Conservation (phyloP, 2,888 invertebrate species). For the Xylophagus ater region DNA sequence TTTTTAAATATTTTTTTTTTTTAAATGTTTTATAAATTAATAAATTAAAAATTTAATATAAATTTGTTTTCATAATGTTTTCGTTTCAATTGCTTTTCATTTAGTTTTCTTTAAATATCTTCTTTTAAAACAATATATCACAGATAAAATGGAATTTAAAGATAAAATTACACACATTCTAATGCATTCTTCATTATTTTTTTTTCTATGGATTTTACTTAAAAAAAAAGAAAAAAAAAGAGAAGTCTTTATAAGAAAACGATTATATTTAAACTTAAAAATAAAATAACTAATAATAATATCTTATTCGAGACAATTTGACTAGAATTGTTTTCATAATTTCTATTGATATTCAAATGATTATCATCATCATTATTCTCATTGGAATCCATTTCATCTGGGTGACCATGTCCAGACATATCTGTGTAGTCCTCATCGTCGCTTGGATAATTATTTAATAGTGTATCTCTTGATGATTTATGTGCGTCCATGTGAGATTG, state of each 20-base stretch:
- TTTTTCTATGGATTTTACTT: not conserved
- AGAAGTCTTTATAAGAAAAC: conserved; percentile 1
- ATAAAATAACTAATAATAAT: conserved; percentile 1
- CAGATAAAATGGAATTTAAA: conserved; percentile 18
- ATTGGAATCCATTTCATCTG: not conserved
- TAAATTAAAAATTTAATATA: conserved; percentile 4
- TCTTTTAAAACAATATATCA: conserved; percentile 18
- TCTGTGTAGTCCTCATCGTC: conserved; percentile 17
- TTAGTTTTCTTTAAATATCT: not conserved
- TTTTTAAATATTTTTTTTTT: too few species aligned
- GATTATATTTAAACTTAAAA: conserved; percentile 1
- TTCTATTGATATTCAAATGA: not conserved
- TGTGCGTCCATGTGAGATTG: conserved; percentile 15
- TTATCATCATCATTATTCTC: conserved; percentile 2
- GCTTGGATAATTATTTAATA: conserved; percentile 12
- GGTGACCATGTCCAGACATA: conserved; percentile 10
- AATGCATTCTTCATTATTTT: too few species aligned
- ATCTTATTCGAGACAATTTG: not conserved
- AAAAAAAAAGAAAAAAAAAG: not conserved
- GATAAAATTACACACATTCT: conserved; percentile 4
- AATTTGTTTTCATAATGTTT: not conserved
- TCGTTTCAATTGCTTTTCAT: not conserved
- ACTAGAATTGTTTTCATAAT: not conserved
- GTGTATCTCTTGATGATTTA: conserved; percentile 11
- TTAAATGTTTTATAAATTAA: conserved; percentile 6